Conservation (phyloP, 2,113 vertebrate genomes). For the Lampris incognitus region DNA sequence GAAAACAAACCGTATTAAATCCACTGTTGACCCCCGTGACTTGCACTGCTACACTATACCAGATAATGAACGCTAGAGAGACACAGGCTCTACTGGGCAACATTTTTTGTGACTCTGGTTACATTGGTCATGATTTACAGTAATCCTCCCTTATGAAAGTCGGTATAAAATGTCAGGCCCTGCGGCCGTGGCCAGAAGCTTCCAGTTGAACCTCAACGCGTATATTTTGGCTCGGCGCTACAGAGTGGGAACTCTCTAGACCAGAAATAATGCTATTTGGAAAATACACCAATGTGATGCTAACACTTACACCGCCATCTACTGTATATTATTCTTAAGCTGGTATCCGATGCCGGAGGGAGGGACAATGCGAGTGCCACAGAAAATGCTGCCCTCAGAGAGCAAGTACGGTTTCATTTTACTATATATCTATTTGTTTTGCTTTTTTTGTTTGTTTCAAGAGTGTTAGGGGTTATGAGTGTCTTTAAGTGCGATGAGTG, state of each 20-base stretch:
- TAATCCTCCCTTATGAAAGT: slow-evolving; percentile 61
- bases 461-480: slow-evolving; percentile 4
- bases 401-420: slow-evolving; percentile 77
- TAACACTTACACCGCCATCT: slow-evolving; percentile 69
- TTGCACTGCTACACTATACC: slow-evolving; percentile 59
- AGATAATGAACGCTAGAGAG: slow-evolving; percentile 49
- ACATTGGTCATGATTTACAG: slow-evolving; percentile 71
- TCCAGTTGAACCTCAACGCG: slow-evolving; percentile 35
- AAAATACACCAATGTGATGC: slow-evolving; percentile 61
- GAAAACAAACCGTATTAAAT: slow-evolving; percentile 81
- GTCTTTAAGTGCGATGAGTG: slow-evolving; percentile 15
- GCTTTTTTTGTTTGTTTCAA: slow-evolving; percentile 24
- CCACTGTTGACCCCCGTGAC: slow-evolving; percentile 63
- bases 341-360: slow-evolving; percentile 81
- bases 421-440: slow-evolving; percentile 23
- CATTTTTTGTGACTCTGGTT: slow-evolving; percentile 80
- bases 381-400: slow-evolving; percentile 84
- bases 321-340: slow-evolving; percentile 77
- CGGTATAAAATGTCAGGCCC: slow-evolving; percentile 56
- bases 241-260: slow-evolving; percentile 23
- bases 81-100: slow-evolving; percentile 68
- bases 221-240: slow-evolving; percentile 35
- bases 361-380: slow-evolving; percentile 76
- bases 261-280: slow-evolving; percentile 51
- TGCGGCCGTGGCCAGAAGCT: slow-evolving; percentile 37